Evolutionary conservation across 2,113 vertebrate genomes (phyloP), one percentile per base, ranked within the genome.

Genomic region (Poicephalus meyeri): DNA sequence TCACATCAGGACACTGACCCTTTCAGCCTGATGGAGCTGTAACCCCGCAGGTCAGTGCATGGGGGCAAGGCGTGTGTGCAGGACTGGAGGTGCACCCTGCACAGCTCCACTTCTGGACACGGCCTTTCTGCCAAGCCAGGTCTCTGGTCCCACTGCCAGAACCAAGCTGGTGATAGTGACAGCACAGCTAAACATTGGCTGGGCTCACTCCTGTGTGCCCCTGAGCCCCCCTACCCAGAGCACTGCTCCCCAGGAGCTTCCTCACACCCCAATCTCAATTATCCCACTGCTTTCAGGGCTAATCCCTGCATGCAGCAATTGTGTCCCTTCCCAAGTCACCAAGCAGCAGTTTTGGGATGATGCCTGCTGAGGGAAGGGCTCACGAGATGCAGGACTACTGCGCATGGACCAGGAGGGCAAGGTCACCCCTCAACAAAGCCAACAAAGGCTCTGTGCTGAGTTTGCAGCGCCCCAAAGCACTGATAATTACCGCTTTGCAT

Each of bases 21-120:
- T 37, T 56, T 50, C 73, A n/a, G 41, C 26, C 74, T 7, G 56
- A 37, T 1, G 3, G n/a, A 71, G 44, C 74, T 8, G 9, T 11
- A 6, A 16, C 14, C 39, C 70, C 16, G 47, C 58, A 15, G 79
- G 31, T 2, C 41, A 24, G 41, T 6, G 60, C 12, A 7, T 7
- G 16, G 46, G 17, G 33, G 23, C 16, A 10, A 4, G 28, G 11
- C 3, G 42, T 1, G 7, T 1, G 2, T 2, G 13, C 44, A 29
- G 46, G 64, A 18, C 1, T 19, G n/a, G 3, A 26, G n/a, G 25
- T 15, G 35, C 35, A 35, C 9, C n/a, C n/a, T 29, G 4, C 23
- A 3, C 42, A 70, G 70, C 55, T 31, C 77, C 26, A 3, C 11
- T 1, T 16, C 39, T 21, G 29, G 33, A 39, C 28, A 0, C 0